Evolutionary conservation across 2,797 vertebrate species (phyloP).

Genomic region (Oceanodroma leucorhoa): DNA sequence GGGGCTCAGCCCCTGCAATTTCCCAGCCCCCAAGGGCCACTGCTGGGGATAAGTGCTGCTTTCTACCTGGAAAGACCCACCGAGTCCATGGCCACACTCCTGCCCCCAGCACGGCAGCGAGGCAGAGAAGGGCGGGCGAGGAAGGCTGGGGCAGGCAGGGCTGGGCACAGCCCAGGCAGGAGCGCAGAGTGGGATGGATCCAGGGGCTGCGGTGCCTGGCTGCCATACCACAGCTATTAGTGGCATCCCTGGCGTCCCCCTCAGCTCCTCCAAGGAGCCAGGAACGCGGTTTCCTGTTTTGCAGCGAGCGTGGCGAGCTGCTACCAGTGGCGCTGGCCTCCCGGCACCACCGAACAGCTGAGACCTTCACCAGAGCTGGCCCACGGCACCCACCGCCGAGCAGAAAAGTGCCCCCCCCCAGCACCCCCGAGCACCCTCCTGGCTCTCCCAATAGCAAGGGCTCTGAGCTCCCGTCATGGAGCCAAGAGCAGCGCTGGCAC

Average conservation of each 20-base stretch:
- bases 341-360: neutral
- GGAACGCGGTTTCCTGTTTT: constrained; percentile 24
- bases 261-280: neutral
- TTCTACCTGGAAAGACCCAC: neutral
- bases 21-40: neutral
- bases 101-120: accelerated
- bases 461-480: neutral
- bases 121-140: neutral
- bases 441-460: neutral
- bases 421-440: neutral
- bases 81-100: accelerated
- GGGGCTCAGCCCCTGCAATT: neutral
- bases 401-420: neutral
- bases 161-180: neutral
- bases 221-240: constrained; percentile 28
- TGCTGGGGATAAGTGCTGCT: neutral
- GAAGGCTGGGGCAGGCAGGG: neutral
- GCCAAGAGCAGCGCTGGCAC: neutral
- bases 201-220: neutral
- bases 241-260: neutral
- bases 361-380: neutral
- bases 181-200: neutral
- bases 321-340: neutral
- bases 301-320: neutral
- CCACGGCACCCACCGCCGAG: accelerated